Evolutionary conservation across 2,797 vertebrate genomes (phyloP).

Genomic region (Tangara arthus): DNA sequence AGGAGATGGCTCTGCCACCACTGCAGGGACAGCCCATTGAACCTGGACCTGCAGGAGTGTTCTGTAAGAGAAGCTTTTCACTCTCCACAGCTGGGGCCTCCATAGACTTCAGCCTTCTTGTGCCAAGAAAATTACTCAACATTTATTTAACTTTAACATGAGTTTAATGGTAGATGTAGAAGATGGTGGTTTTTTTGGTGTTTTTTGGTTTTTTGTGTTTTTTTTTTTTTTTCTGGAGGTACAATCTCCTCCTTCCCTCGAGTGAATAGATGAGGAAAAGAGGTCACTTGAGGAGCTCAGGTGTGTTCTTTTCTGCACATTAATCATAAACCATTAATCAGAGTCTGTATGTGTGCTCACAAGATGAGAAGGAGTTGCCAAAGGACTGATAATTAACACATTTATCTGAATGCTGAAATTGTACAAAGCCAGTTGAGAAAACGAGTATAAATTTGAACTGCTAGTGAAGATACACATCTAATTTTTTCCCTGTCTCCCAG

Average conservation of each 20-base stretch:
- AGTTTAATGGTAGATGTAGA: not conserved
- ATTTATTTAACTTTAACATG: not conserved
- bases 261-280: not conserved
- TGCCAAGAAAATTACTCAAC: not conserved
- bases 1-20: not conserved
- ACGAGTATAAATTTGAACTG: not conserved
- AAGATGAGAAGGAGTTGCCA: not conserved
- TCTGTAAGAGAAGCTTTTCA: not conserved
- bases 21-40: not conserved
- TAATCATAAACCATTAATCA: not conserved
- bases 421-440: not conserved
- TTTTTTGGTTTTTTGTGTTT: too few relatives aligned
- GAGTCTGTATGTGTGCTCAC: not conserved
- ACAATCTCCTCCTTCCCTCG: not conserved
- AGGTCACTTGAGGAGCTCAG: not conserved
- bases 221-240: not conserved
- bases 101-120: not conserved
- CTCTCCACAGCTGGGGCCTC: not conserved
- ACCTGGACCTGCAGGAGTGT: not conserved
- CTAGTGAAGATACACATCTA: not conserved
- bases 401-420: not conserved
- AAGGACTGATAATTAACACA: not conserved
- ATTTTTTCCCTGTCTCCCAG: not conserved
- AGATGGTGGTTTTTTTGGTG: not conserved
- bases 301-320: not conserved